Evolutionary conservation across 2,797 vertebrate species (phyloP).

Genomic region (Oceanodroma leucorhoa): DNA sequence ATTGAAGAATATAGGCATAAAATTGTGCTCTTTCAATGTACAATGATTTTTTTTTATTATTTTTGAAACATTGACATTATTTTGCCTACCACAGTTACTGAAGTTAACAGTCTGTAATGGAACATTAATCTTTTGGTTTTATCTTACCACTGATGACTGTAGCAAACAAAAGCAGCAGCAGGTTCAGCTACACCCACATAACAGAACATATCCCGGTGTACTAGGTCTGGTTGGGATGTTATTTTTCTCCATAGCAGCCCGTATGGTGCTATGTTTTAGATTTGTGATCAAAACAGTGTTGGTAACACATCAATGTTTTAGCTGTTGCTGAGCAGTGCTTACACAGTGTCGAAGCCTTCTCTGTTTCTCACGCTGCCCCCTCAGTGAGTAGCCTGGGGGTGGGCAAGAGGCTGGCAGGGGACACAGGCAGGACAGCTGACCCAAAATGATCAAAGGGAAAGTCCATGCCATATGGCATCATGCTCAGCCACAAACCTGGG

Average conservation of each 20-base stretch:
- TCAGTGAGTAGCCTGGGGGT: accelerated
- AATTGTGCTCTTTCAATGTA: background rate
- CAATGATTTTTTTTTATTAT: background rate
- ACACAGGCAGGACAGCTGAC: background rate
- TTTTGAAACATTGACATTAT: background rate
- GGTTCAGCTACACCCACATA: background rate
- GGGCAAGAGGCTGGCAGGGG: background rate
- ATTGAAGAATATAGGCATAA: background rate
- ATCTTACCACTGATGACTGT: background rate
- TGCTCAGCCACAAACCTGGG: background rate
- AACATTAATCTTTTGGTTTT: background rate
- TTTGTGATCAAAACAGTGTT: background rate
- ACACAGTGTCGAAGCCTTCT: background rate
- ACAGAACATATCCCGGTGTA: background rate
- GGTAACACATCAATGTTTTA: background rate
- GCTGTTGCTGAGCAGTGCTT: background rate
- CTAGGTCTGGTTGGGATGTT: background rate
- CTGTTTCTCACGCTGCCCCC: background rate
- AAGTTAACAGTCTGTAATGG: background rate
- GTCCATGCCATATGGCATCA: accelerated
- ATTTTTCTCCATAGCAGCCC: background rate
- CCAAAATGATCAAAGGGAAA: background rate
- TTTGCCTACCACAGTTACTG: background rate
- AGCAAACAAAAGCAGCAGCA: background rate
- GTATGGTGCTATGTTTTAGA: background rate